Percentiles rank a stretch among this genome's conserved stretches.
phyloP scores from a whole-genome alignment of 2,113 vertebrate genomes.

The Megaceryle maxima region DNA sequence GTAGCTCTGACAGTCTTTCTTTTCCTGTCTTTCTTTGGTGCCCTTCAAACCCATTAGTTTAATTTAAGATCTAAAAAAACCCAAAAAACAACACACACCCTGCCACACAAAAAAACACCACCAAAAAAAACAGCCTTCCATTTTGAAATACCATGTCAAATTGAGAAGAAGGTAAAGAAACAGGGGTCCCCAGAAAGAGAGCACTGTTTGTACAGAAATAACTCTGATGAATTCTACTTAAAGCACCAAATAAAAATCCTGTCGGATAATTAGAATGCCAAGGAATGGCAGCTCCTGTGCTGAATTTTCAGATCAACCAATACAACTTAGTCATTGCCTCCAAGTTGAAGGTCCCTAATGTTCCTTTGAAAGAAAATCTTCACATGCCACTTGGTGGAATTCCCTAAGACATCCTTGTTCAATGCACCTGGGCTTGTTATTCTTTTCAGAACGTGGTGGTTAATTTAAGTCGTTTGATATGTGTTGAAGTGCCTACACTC shows the following conservation, averaged over 20 bases:
- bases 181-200: neutral
- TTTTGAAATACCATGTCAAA: neutral
- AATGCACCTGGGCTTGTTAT: neutral
- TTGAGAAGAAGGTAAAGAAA: neutral
- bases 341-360: neutral
- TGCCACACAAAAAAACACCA: neutral
- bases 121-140: neutral
- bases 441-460: neutral
- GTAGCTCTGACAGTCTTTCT: neutral
- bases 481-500: neutral
- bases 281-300: neutral
- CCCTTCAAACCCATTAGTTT: neutral
- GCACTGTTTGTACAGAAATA: neutral
- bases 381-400: rapidly evolving
- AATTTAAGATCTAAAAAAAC: neutral
- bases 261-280: neutral
- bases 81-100: neutral
- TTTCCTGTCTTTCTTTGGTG: neutral
- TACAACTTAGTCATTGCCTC: neutral
- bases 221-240: neutral
- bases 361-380: neutral
- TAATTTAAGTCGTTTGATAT: neutral
- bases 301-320: neutral
- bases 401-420: neutral
- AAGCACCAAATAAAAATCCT: neutral